Base-by-base conservation (phyloP, 2,888 invertebrate genomes). In the Heteromurus nitidus region DNA sequence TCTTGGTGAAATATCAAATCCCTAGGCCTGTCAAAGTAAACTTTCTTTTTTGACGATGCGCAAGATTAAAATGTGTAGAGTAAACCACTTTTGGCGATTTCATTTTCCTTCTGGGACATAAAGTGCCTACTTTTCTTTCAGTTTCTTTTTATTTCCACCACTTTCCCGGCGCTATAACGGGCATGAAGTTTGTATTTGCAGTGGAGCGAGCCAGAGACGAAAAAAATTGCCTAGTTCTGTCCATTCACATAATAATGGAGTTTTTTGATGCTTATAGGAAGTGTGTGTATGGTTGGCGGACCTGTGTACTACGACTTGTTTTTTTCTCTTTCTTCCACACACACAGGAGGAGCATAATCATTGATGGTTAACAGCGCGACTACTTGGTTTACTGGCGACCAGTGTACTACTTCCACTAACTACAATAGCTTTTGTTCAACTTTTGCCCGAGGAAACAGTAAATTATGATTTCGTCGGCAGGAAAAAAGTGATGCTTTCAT, bases 391-490 rank as follows among this genome's bases (percentile, higher is more conserved):
- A 36, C 13, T 7, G 9, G 13, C 36, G 3, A 60, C 60, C 26
- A 28, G 2, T 3, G 26, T 13, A 24, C 24, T 11, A 50, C n/a
- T n/a, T n/a, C n/a, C 9, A n/a, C 26, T 24, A 31, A 77, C 18
- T 42, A 70, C 79, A 70, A 79, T 79, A 55, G 70, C 64, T 31
- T 70, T 79, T 77, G 77, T 79, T 79, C 79, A 79, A 70, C 79
- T 79, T 70, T 70, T 47, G 79, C 79, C 79, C 47, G 70, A 70
- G 79, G 79, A 79, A 79, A 64, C 79, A 79, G 70, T 79, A 79
- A 79, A 79, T 79, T 79, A 70, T 79, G 79, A 79, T 79, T 79
- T 79, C 65, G 70, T 79, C 65, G 79, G 70, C 64, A 79, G 79
- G 36, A 68, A 69, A 77, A 77, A 79, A 77, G 55, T 36, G 55